Base-by-base conservation (phyloP, 2,888 invertebrate genomes). In the Noctua fimbriata region DNA sequence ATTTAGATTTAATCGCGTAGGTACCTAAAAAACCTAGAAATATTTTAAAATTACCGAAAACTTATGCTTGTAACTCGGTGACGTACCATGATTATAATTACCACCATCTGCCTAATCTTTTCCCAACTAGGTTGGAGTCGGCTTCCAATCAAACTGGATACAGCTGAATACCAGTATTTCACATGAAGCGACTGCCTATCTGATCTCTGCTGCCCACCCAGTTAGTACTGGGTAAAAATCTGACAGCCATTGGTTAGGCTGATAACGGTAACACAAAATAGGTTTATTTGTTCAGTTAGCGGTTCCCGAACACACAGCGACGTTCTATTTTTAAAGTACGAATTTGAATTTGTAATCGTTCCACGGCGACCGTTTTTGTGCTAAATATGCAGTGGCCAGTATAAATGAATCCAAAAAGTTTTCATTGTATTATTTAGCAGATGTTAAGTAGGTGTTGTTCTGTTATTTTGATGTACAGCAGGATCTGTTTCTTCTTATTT, bases 331-430 rank as follows among this genome's bases (percentile, higher is more conserved):
- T 94, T 92, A 89, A 93, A 90, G 84, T 71, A 83, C 76, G 73
- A 79, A 95, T 95, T 95, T 94, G 91, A 94, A 95, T 92, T 95
- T 94, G 93, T 91, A 93, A 94, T 93, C 79, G 84, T 71, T 86
- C 82, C 87, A 87, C 88, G 85, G 86, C 83, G 89, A 92, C 93
- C 92, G 93, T 93, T 94, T 92, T 90, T 91, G 94, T 92, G 91
- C 93, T 95, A 93, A 95, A 94, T 94, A 95, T 94, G 92, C 92
- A 93, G 85, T 90, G 90, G 84, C 89, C 91, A 89, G 87, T 88
- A 84, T 80, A 89, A 83, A 89, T 89, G 89, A 91, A 89, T 89
- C 85, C 85, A 87, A 88, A 85, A 89, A 87, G 78, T 79, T 78
- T 83, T 60, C 79, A 87, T 90, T 93, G 91, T 91, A 91, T 93